Percentiles rank a stretch among this genome's conserved stretches.
Conservation (phyloP, 2,888 invertebrate genomes). For the Hecatera dysodea region DNA sequence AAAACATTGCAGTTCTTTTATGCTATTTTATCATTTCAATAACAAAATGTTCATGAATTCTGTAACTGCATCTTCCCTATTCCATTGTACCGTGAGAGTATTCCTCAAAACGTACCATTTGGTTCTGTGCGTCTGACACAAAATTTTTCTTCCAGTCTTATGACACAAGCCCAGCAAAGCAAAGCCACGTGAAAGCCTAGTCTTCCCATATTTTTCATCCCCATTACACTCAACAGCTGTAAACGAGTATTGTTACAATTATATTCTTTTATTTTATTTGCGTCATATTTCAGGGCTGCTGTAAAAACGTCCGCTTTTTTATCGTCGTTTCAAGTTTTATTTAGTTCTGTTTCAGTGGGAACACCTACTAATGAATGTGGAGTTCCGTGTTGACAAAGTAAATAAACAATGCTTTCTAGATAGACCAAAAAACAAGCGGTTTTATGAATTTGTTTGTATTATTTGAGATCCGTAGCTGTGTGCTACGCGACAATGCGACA, state of each 20-base stretch:
- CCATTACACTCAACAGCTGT: slow-evolving; percentile 38
- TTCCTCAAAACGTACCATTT: too few relatives aligned
- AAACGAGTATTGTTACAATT: slow-evolving; percentile 56
- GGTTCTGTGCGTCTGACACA: not conserved
- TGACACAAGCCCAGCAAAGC: not conserved
- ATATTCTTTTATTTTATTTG: slow-evolving; percentile 52
- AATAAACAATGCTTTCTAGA: not conserved
- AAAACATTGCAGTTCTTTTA: too few relatives aligned
- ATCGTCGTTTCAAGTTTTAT: slow-evolving; percentile 40
- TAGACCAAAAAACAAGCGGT: not conserved
- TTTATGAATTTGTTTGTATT: not conserved
- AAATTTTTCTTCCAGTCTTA: not conserved
- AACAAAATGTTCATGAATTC: too few relatives aligned
- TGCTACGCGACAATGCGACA: too few relatives aligned
- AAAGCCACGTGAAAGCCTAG: not conserved
- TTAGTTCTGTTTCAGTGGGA: slow-evolving; percentile 23
- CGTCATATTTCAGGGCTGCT: slow-evolving; percentile 42
- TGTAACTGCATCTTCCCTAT: too few relatives aligned
- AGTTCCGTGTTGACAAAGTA: slow-evolving; percentile 14
- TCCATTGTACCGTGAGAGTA: too few relatives aligned
- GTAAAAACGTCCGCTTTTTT: slow-evolving; percentile 41
- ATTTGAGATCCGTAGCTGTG: too few relatives aligned
- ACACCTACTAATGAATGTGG: slow-evolving; percentile 17
- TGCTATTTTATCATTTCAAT: too few relatives aligned
- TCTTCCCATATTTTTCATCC: slow-evolving; percentile 16